Conservation (phyloP, 2,113 vertebrate genomes). For the Ovis canadensis region DNA sequence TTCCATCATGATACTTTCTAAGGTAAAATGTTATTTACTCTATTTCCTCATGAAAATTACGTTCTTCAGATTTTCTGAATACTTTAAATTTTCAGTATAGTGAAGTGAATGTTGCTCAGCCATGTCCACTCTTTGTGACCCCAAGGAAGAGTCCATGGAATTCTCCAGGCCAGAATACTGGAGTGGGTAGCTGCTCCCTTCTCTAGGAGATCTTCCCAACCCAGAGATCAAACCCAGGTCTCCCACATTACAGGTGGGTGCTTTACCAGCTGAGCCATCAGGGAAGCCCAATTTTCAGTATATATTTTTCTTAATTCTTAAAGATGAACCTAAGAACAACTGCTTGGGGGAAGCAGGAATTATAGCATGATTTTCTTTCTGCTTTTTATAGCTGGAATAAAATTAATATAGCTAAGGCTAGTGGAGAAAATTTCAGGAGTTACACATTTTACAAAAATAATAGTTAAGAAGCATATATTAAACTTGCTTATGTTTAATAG, state of each 20-base stretch:
- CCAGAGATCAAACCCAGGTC: not conserved
- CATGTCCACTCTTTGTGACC: not conserved
- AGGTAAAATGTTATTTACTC: not conserved
- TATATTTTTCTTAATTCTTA: not conserved
- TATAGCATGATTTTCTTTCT: not conserved
- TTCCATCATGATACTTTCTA: not conserved
- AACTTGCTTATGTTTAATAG: not conserved
- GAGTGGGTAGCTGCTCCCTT: not conserved
- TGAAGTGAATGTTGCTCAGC: not conserved
- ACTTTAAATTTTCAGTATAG: not conserved
- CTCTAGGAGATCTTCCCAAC: not conserved
- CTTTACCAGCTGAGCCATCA: not conserved
- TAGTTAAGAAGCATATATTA: slow-evolving; percentile 4
- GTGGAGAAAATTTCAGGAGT: not conserved
- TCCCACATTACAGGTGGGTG: not conserved
- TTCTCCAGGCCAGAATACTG: not conserved
- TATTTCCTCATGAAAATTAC: not conserved
- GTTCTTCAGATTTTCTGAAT: not conserved
- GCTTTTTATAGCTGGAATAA: not conserved
- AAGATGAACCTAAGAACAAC: not conserved
- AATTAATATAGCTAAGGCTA: not conserved
- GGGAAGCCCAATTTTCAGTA: not conserved
- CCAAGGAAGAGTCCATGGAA: not conserved
- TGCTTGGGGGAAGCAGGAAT: not conserved
- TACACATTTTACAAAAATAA: slow-evolving; percentile 35